A percentile compares a stretch with the other conserved stretches of the same genome.
phyloP scores from a whole-genome alignment of 2,888 invertebrate genomes.

The Trisateles emortualis region DNA sequence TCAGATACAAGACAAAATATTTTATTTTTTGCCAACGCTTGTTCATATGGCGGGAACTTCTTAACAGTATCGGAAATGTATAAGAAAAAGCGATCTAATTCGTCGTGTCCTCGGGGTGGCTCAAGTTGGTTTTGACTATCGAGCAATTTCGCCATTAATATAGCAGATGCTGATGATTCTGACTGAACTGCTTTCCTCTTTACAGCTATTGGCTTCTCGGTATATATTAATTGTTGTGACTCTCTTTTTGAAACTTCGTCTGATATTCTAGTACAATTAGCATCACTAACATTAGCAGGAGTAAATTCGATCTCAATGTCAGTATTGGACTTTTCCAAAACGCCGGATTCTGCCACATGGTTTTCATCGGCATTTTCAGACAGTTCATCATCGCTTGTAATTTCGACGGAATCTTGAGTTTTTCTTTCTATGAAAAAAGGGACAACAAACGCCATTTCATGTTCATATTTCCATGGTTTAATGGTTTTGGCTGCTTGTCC shows the following conservation, averaged over 20 bases:
- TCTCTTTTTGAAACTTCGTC: background rate
- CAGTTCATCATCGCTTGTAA: conserved; percentile 42
- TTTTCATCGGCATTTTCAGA: conserved; percentile 10
- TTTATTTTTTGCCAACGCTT: conserved; percentile 2
- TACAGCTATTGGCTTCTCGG: too few species aligned
- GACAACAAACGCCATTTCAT: conserved; percentile 43
- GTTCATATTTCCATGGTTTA: conserved; percentile 30
- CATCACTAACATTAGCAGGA: too few species aligned
- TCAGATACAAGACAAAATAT: background rate
- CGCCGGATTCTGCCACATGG: conserved; percentile 4
- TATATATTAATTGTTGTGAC: background rate
- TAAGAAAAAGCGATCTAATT: background rate
- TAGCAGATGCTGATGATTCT: background rate
- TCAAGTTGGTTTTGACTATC: background rate
- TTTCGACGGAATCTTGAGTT: conserved; percentile 31
- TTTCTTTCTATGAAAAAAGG: conserved; percentile 36
- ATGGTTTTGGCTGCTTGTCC: conserved; percentile 21
- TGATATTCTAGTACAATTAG: background rate
- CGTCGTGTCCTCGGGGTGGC: background rate
- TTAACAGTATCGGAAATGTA: background rate
- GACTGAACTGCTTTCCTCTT: background rate
- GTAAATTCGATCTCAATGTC: too few species aligned
- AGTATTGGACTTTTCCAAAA: background rate
- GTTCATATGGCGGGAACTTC: background rate
- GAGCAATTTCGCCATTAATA: background rate